A percentile compares a stretch with the other conserved stretches of the same genome.
Evolutionary conservation across 1,140 invertebrate species (phyloP).

Genomic region (Gryllus bimaculatus): DNA sequence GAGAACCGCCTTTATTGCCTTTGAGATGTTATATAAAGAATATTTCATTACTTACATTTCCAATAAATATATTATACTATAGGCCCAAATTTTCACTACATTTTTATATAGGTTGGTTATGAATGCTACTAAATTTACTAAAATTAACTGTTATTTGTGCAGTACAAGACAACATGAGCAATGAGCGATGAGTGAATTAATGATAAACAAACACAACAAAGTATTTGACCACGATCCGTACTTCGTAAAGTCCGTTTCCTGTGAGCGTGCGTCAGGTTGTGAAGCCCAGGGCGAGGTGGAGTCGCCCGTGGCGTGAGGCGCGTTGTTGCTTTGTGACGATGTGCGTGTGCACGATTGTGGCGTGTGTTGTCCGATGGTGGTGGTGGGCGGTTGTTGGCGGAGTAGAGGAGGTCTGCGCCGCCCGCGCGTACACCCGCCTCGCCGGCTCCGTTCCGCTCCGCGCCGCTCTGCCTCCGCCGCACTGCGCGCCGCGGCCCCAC

Average conservation of each 20-base stretch:
- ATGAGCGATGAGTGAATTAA: constrained; percentile 4
- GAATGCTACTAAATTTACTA: constrained; percentile 5
- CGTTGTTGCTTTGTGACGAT: too few relatives aligned
- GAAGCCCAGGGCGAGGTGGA: too few relatives aligned
- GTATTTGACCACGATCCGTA: not conserved
- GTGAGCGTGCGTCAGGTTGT: not conserved
- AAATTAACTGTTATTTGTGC: not conserved
- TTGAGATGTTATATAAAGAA: not conserved
- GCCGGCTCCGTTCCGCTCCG: too few relatives aligned
- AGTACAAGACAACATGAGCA: not conserved
- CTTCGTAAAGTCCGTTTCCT: not conserved
- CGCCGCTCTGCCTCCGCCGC: too few relatives aligned
- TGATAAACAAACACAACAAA: constrained; percentile 5
- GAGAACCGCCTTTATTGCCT: not conserved
- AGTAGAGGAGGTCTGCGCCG: not conserved
- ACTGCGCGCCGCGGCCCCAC: too few relatives aligned
- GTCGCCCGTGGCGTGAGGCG: not conserved
- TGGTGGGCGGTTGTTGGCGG: not conserved
- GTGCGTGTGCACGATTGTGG: not conserved
- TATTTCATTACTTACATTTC: not conserved
- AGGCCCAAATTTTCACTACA: not conserved
- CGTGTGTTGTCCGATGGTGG: not conserved
- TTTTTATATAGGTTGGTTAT: not conserved
- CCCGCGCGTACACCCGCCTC: too few relatives aligned
- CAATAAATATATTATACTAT: not conserved